phyloP scores from a whole-genome alignment of 2,888 invertebrate genomes.

The Tipula lateralis region DNA sequence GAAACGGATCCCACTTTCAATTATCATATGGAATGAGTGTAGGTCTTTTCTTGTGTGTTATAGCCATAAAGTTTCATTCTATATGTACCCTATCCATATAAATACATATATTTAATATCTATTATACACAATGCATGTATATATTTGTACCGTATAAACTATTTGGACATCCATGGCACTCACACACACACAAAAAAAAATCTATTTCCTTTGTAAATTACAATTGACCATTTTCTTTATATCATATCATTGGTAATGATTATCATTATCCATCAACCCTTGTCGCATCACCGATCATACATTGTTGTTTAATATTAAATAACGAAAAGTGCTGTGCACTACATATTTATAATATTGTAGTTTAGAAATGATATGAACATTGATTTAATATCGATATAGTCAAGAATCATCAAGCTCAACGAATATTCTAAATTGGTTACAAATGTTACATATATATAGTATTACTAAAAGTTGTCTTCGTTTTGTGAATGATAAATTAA shows the following conservation, averaged over 20 bases:
- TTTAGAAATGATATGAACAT: neutral
- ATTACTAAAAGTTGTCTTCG: no score
- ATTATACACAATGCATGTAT: neutral
- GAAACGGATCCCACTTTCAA: conserved; percentile 5
- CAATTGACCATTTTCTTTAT: neutral
- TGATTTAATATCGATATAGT: neutral
- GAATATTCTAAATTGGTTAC: no score
- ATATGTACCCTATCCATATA: neutral
- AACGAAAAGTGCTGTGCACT: neutral
- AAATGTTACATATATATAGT: no score
- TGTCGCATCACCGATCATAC: neutral
- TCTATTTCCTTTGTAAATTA: conserved; percentile 1
- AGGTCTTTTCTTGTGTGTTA: neutral
- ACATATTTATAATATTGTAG: neutral
- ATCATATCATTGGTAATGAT: neutral
- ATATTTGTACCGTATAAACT: neutral
- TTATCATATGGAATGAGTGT: neutral
- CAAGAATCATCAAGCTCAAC: neutral
- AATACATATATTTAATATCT: neutral
- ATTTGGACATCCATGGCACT: neutral
- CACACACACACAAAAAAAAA: neutral
- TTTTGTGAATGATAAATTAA: no score
- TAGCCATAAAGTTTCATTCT: neutral
- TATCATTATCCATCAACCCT: neutral
- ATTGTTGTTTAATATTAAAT: neutral